Conservation (phyloP, 2,888 invertebrate genomes). For the Dysmachus trigonus region DNA sequence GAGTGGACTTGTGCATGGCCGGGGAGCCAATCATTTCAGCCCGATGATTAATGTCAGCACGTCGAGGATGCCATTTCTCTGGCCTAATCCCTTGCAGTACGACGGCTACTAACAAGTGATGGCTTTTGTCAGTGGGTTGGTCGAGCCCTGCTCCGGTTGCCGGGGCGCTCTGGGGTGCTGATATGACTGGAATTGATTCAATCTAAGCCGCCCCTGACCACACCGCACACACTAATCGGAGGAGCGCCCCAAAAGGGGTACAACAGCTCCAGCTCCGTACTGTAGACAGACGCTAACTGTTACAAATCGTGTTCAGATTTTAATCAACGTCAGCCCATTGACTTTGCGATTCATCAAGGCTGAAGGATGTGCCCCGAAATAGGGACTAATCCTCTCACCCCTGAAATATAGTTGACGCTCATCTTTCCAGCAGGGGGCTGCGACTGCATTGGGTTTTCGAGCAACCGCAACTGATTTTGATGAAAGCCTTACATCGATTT, state of each 20-base stretch:
- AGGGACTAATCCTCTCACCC: not conserved
- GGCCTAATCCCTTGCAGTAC: slow-evolving; percentile 49
- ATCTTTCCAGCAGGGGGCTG: not conserved
- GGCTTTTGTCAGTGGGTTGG: slow-evolving; percentile 35
- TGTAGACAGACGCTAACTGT: slow-evolving; percentile 26
- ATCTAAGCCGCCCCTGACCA: slow-evolving; percentile 38
- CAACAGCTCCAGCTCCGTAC: not conserved
- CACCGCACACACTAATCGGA: slow-evolving; percentile 12
- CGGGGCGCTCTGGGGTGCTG: slow-evolving; percentile 1
- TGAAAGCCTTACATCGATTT: slow-evolving; percentile 21
- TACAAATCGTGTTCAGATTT: slow-evolving; percentile 43
- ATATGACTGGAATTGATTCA: slow-evolving; percentile 36
- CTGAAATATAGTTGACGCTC: not conserved
- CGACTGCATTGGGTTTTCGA: slow-evolving; percentile 13
- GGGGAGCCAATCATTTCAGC: slow-evolving; percentile 48
- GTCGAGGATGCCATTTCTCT: slow-evolving; percentile 48
- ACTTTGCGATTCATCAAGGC: slow-evolving; percentile 43
- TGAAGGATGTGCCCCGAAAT: slow-evolving; percentile 2
- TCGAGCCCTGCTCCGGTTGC: not conserved
- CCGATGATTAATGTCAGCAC: slow-evolving; percentile 51
- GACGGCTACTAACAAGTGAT: slow-evolving; percentile 28
- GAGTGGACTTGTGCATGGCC: not conserved
- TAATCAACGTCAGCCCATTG: slow-evolving; percentile 43
- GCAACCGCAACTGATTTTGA: slow-evolving; percentile 21
- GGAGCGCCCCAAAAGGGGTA: not conserved